phyloP scores from a whole-genome alignment of 2,113 vertebrate genomes.

The Acanthochromis polyacanthus region DNA sequence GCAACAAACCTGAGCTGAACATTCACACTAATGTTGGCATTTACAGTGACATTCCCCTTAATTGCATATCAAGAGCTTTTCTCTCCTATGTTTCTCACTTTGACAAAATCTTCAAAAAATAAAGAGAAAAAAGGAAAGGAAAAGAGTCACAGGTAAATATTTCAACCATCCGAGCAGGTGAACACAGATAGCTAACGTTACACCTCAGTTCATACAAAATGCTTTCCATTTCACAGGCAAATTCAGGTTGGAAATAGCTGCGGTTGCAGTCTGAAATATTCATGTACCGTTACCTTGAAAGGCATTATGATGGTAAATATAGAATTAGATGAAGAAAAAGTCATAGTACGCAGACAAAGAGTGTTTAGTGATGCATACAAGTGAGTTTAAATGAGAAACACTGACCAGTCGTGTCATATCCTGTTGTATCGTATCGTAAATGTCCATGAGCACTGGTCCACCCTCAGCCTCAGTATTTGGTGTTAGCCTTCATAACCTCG shows the following conservation, averaged over 20 bases:
- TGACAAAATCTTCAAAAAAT: conserved; percentile 27
- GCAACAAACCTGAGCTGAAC: conserved; percentile 42
- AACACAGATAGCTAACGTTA: conserved; percentile 15
- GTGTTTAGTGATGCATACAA: too few species aligned
- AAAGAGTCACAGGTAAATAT: conserved; percentile 8
- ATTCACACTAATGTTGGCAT: conserved; percentile 61
- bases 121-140: neutral
- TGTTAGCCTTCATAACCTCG: too few species aligned
- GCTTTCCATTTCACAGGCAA: conserved; percentile 3
- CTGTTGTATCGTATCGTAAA: too few species aligned
- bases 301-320: too few species aligned
- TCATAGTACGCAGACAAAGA: too few species aligned
- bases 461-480: too few species aligned
- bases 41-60: conserved; percentile 56
- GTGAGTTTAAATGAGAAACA: too few species aligned
- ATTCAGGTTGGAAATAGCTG: conserved; percentile 6
- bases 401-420: too few species aligned
- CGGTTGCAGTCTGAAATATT: too few species aligned
- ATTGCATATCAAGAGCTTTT: conserved; percentile 61
- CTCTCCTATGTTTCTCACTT: conserved; percentile 18
- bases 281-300: too few species aligned
- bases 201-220: conserved; percentile 6
- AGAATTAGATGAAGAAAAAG: too few species aligned
- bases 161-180: conserved; percentile 25
- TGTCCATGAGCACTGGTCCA: too few species aligned